Conservation (phyloP, 64 coral and sea anemone genomes). For the Montipora cactus region DNA sequence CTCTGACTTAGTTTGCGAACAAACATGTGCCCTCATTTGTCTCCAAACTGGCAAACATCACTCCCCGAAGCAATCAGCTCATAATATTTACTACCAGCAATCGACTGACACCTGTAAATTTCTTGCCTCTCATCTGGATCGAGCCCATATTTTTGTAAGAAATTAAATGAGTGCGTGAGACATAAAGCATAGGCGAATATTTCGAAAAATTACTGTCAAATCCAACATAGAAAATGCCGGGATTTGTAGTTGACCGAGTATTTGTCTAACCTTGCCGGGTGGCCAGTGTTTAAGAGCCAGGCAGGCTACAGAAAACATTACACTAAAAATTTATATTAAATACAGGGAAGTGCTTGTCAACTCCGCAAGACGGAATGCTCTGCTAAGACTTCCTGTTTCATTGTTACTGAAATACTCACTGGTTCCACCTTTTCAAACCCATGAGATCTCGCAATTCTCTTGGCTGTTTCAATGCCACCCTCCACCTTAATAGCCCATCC, state of each 20-base stretch:
- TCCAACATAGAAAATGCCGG: not conserved
- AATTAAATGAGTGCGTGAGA: not conserved
- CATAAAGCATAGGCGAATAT: not conserved
- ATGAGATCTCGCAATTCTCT: constrained; percentile 85
- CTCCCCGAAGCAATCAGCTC: constrained; percentile 22
- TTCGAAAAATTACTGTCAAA: not conserved
- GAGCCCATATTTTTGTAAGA: not conserved
- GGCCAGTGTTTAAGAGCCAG: constrained; percentile 41
- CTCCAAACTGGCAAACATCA: constrained; percentile 16
- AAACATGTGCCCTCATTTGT: constrained; percentile 28
- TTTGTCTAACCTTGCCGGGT: constrained; percentile 41
- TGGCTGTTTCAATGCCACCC: constrained; percentile 87
- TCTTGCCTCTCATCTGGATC: not conserved
- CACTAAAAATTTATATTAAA: constrained; percentile 58
- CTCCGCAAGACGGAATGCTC: not conserved
- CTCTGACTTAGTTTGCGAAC: not conserved
- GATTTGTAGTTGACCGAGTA: constrained; percentile 46
- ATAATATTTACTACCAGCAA: constrained; percentile 46
- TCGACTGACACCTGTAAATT: not conserved
- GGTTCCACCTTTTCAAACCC: constrained; percentile 94
- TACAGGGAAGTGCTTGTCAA: constrained; percentile 64
- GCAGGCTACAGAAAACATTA: constrained; percentile 61
- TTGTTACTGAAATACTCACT: constrained; percentile 51
- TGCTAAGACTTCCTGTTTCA: not conserved
- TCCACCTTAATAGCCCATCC: constrained; percentile 95